phyloP scores from a whole-genome alignment of 2,888 invertebrate genomes.

The Conops quadrifasciatus region DNA sequence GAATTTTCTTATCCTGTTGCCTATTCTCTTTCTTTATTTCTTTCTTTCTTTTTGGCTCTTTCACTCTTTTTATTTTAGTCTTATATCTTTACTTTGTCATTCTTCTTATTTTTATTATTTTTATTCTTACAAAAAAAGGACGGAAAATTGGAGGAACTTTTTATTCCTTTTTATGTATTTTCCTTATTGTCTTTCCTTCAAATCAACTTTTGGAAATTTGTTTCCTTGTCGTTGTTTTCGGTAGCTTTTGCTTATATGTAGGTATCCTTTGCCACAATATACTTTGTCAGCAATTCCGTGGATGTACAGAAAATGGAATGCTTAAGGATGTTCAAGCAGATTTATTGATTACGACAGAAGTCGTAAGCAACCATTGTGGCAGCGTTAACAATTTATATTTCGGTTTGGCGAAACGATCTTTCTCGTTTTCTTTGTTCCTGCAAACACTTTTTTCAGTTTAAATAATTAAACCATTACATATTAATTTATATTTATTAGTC shows the following conservation, averaged over 20 bases:
- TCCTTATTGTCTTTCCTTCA: background rate
- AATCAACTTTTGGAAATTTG: background rate
- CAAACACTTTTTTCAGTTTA: too few relatives aligned
- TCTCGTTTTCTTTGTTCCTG: too few relatives aligned
- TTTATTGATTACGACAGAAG: slow-evolving; percentile 29
- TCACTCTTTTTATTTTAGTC: background rate
- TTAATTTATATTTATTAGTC: too few relatives aligned
- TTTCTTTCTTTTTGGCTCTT: background rate
- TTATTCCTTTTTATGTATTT: background rate
- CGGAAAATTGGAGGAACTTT: too few relatives aligned
- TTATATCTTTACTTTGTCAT: background rate
- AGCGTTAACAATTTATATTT: background rate
- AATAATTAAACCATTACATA: too few relatives aligned
- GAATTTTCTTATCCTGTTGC: background rate
- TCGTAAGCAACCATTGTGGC: background rate
- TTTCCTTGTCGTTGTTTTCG: background rate
- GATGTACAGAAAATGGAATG: background rate
- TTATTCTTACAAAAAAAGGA: background rate
- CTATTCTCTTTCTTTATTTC: background rate
- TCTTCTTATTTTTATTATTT: background rate
- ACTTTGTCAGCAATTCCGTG: slow-evolving; percentile 14
- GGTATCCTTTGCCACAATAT: background rate
- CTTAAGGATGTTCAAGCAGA: slow-evolving; percentile 25
- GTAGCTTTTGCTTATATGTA: too few relatives aligned
- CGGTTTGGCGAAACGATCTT: too few relatives aligned